A percentile compares a stretch with the other conserved stretches of the same genome.
These are phyloP conservation scores for Heteropelma amictum DNA, from an alignment of 2,888 invertebrate genomes.

Conservation along the genomic window DNA sequence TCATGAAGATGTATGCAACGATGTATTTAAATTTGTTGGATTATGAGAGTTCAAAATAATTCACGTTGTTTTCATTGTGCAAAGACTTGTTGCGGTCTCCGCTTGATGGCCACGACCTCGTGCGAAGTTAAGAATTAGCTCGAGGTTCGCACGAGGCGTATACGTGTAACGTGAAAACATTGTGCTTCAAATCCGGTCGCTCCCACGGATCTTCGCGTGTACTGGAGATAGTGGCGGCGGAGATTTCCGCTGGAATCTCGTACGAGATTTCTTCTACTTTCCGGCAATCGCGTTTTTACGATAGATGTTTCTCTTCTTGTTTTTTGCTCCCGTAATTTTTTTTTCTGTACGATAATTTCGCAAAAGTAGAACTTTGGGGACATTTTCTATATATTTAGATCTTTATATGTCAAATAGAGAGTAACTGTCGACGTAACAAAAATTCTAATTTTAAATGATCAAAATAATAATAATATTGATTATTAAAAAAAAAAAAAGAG, in stretches of 20 bases:
- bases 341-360: background rate
- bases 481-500: no score
- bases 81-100: slow-evolving; percentile 29
- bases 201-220: slow-evolving; percentile 44
- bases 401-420: background rate
- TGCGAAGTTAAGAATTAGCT: slow-evolving; percentile 25
- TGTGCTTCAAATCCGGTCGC: slow-evolving; percentile 27
- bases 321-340: background rate
- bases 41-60: no score
- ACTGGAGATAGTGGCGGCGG: slow-evolving; percentile 10
- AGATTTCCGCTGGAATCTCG: slow-evolving; percentile 44
- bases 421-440: no score
- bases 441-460: no score
- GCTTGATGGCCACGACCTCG: slow-evolving; percentile 51
- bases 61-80: slow-evolving; percentile 27
- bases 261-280: slow-evolving; percentile 19
- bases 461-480: no score
- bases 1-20: background rate
- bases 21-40: background rate
- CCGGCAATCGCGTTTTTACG: slow-evolving; percentile 15
- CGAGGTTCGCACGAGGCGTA: slow-evolving; percentile 41
- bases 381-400: background rate
- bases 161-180: background rate
- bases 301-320: background rate
- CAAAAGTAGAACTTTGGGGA: no score